Evolutionary conservation across 2,888 invertebrate species (phyloP).

Genomic region (Habroteleia sp.): DNA sequence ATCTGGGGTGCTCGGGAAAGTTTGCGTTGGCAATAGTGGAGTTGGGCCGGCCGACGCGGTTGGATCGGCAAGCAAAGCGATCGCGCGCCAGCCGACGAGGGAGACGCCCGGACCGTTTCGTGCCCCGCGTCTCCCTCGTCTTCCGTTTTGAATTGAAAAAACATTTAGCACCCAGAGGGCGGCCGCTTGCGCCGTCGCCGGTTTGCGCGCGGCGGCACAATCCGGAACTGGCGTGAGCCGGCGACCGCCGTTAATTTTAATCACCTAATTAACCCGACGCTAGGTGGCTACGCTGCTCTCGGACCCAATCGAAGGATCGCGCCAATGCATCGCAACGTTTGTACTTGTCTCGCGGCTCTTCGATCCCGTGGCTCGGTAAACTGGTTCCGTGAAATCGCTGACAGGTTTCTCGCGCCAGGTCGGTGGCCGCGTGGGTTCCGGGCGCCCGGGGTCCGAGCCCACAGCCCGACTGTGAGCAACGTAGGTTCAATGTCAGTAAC

Average conservation of each 20-base stretch:
- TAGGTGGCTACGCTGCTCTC: constrained; percentile 62
- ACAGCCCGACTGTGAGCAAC: constrained; percentile 23
- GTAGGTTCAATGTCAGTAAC: constrained; percentile 55
- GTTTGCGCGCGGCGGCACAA: too few species aligned
- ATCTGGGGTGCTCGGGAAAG: background rate
- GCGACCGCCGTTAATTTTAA: constrained; percentile 69
- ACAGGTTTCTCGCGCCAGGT: constrained; percentile 25
- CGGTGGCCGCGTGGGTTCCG: constrained; percentile 7
- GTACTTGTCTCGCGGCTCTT: constrained; percentile 58
- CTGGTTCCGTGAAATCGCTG: constrained; percentile 31
- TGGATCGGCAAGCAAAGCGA: constrained; percentile 62
- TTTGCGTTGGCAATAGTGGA: background rate
- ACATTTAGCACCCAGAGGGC: constrained; percentile 76
- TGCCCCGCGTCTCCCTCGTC: constrained; percentile 15
- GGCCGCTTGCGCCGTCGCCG: constrained; percentile 61
- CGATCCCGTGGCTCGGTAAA: constrained; percentile 45
- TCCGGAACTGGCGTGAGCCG: constrained; percentile 65
- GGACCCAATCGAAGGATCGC: constrained; percentile 47
- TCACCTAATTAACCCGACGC: constrained; percentile 72
- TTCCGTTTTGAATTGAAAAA: constrained; percentile 58
- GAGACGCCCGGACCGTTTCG: too few species aligned
- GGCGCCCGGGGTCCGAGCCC: constrained; percentile 13
- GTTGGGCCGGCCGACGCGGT: too few species aligned
- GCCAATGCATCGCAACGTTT: constrained; percentile 57
- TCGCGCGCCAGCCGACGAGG: constrained; percentile 65